Base-by-base conservation (phyloP, 2,888 invertebrate species). In the Euzophera pinguis region DNA sequence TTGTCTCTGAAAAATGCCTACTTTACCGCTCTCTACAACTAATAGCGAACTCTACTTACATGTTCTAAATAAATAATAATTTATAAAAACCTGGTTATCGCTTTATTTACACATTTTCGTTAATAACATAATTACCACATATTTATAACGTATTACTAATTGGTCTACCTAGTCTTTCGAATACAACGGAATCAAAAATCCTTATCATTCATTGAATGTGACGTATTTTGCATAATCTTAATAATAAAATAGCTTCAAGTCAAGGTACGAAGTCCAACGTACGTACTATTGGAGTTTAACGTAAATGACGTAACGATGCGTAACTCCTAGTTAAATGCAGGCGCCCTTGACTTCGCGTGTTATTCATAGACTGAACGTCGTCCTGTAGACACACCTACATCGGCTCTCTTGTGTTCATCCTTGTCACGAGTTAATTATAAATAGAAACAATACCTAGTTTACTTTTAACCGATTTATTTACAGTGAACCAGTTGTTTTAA, bases 271-370 rank as follows among this genome's bases (percentile, higher is more conserved):
- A 37, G 49, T 49, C 29, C 17, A 37, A 47, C 34, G 17, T 47
- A 27, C 27, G 6, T 14, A 9, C 10, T 12, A 29, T 16, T n/a
- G 9, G 13, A 49, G 49, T 27, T 22, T 38, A 49, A 29, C 27
- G 13, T 14, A 38, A 39, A 38, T 39, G 49, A 38, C 49, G 37
- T 49, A 39, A 49, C 39, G 22, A 14, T 39, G 37, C 16, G 49
- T 49, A 49, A 48, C 37, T 17, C 9, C 1, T 14, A 32, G 8
- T 13, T 37, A 39, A 29, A 49, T 39, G 29, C 12, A 12, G 12
- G 39, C 49, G 49, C 39, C 49, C 49, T 49, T 49, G 49, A 49
- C 49, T 48, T 17, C 13, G 27, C 22, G n/a, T 10, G 38, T 39
- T 35, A 49, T 49, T 49, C 13, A 29, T 29, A 49, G 49, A 29